These are phyloP conservation scores for Allophyes oxyacanthae DNA, from an alignment of 2,888 invertebrate genomes.

Conservation along the genomic window DNA sequence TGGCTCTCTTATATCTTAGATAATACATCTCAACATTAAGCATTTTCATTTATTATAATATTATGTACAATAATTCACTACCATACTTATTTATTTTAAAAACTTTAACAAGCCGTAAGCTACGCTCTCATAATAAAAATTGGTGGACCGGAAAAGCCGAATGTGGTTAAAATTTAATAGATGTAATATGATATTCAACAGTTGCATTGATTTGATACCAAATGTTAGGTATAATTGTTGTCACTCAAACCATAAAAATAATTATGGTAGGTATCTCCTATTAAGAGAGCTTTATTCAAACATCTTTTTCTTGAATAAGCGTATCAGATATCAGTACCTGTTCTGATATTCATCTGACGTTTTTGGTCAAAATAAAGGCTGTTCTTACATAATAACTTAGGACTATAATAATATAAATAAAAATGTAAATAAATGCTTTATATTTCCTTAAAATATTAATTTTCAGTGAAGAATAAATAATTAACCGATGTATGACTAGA, in stretches of 20 bases:
- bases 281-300: too few species aligned
- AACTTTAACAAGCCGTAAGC: too few species aligned
- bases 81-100: too few species aligned
- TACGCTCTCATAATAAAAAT: too few species aligned
- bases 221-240: too few species aligned
- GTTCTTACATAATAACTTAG: conserved; percentile 8
- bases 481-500: conserved; percentile 44
- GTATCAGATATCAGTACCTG: not conserved
- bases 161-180: too few species aligned
- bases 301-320: not conserved
- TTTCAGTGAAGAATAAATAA: conserved; percentile 25
- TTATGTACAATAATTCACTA: too few species aligned
- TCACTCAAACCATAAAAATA: too few species aligned
- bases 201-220: too few species aligned
- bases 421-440: conserved; percentile 44
- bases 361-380: conserved; percentile 19
- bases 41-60: not conserved
- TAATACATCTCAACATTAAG: conserved; percentile 3
- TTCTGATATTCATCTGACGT: not conserved
- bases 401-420: conserved; percentile 8
- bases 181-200: too few species aligned
- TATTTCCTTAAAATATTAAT: conserved; percentile 6
- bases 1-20: conserved; percentile 33
- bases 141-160: too few species aligned
- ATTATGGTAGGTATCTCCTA: too few species aligned